Percentiles rank a stretch among this genome's conserved stretches.
These are phyloP conservation scores for Caretta caretta DNA, from an alignment of 2,113 vertebrate genomes.

Conservation along the genomic window DNA sequence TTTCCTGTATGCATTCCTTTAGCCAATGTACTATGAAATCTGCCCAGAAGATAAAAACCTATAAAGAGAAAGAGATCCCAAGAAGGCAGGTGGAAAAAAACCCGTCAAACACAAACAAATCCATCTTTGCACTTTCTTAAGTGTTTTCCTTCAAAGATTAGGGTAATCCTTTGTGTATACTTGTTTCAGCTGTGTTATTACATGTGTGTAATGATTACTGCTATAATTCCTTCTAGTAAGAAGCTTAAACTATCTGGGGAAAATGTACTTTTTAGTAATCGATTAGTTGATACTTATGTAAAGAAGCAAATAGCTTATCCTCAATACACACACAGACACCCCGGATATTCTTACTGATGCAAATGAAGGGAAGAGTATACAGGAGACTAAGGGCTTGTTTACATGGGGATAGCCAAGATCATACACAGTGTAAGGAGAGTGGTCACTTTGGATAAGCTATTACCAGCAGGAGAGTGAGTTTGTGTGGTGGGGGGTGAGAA, in stretches of 20 bases:
- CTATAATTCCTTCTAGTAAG: slow-evolving; percentile 46
- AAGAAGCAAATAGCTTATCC: slow-evolving; percentile 34
- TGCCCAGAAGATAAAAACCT: background rate
- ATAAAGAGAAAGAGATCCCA: slow-evolving; percentile 57
- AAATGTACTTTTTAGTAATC: slow-evolving; percentile 63
- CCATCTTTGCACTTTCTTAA: slow-evolving; percentile 38
- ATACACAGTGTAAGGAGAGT: too few species aligned
- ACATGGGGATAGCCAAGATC: background rate
- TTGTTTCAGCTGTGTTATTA: slow-evolving; percentile 55
- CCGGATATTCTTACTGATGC: background rate
- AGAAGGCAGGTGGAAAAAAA: slow-evolving; percentile 29
- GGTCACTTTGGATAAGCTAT: too few species aligned
- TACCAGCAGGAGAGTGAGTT: too few species aligned
- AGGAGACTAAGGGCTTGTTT: background rate
- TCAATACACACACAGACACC: background rate
- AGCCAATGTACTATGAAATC: background rate
- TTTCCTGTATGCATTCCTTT: slow-evolving; percentile 47
- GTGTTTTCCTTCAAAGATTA: background rate
- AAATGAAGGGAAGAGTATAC: background rate
- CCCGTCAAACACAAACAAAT: background rate
- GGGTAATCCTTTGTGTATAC: slow-evolving; percentile 24
- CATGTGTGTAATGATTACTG: slow-evolving; percentile 27
- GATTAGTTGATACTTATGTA: slow-evolving; percentile 62
- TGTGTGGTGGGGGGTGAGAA: too few species aligned
- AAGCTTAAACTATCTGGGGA: slow-evolving; percentile 53